phyloP scores from a whole-genome alignment of 2,113 vertebrate genomes.

The Protobothrops flavoviridis region DNA sequence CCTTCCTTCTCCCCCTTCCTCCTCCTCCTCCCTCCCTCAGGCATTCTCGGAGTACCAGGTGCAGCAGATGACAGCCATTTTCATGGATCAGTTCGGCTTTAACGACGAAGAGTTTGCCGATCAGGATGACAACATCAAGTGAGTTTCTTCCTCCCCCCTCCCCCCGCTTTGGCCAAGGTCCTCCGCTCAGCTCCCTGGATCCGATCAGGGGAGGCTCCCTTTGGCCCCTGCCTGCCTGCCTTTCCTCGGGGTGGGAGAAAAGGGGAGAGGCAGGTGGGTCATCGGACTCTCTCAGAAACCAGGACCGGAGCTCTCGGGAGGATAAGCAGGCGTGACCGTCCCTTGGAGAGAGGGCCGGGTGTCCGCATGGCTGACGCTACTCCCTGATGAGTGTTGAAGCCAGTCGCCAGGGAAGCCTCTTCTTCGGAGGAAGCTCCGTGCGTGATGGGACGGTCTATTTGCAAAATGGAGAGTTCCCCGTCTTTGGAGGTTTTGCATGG shows the following conservation, averaged over 20 bases:
- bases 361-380: background rate
- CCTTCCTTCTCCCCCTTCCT: too few species aligned
- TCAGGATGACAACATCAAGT: constrained; percentile 96
- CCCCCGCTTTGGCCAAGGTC: background rate
- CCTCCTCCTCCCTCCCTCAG: constrained; percentile 59
- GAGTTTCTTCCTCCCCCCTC: constrained; percentile 22
- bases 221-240: background rate
- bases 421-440: background rate
- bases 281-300: background rate
- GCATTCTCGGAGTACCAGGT: constrained; percentile 98
- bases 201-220: background rate
- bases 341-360: background rate
- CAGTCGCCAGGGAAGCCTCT: background rate
- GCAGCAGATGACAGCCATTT: constrained; percentile 96
- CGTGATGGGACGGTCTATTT: too few species aligned
- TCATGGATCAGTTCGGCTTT: constrained; percentile 97
- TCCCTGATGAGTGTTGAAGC: background rate
- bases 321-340: background rate
- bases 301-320: background rate
- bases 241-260: background rate
- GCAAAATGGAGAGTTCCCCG: background rate
- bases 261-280: background rate
- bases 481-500: background rate
- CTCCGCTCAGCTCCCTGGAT: background rate
- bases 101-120: constrained; percentile 96